These are phyloP conservation scores for Azorinus chamasolen DNA, from an alignment of 2,888 invertebrate genomes.

Conservation along the genomic window DNA sequence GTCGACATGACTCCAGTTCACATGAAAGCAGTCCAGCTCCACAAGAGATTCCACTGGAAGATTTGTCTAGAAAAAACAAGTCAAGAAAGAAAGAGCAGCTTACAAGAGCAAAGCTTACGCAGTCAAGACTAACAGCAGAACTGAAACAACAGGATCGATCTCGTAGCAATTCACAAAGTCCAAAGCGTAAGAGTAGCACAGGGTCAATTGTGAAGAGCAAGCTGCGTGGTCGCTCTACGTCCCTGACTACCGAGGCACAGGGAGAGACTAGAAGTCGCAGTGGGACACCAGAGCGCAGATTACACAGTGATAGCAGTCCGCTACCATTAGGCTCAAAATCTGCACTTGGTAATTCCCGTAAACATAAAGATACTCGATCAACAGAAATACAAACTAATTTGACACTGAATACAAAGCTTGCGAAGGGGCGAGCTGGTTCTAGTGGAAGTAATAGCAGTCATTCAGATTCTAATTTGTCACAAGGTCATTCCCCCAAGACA, in stretches of 20 bases:
- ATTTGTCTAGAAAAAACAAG: constrained; percentile 78
- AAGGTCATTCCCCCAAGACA: constrained; percentile 77
- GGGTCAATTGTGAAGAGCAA: constrained; percentile 42
- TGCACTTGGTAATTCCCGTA: constrained; percentile 23
- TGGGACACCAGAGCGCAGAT: constrained; percentile 59
- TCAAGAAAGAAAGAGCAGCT: constrained; percentile 52
- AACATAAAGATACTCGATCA: constrained; percentile 36
- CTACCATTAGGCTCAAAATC: constrained; percentile 38
- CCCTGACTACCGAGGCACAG: constrained; percentile 56
- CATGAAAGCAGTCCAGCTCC: constrained; percentile 62
- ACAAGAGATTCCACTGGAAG: constrained; percentile 86
- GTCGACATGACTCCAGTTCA: constrained; percentile 60
- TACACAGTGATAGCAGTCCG: constrained; percentile 71
- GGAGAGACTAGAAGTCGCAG: constrained; percentile 53
- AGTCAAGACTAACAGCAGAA: constrained; percentile 63
- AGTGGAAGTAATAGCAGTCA: constrained; percentile 1
- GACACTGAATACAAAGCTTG: constrained; percentile 25
- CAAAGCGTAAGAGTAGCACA: constrained; percentile 65
- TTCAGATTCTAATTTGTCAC: constrained; percentile 37
- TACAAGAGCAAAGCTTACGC: constrained; percentile 36
- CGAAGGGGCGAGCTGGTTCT: background rate
- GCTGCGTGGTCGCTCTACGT: constrained; percentile 63
- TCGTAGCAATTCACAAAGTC: constrained; percentile 78
- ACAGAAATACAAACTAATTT: constrained; percentile 31
- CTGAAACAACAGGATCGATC: constrained; percentile 51